Base-by-base conservation (phyloP, 2,888 invertebrate genomes). In the Drosophila nr. medialis region DNA sequence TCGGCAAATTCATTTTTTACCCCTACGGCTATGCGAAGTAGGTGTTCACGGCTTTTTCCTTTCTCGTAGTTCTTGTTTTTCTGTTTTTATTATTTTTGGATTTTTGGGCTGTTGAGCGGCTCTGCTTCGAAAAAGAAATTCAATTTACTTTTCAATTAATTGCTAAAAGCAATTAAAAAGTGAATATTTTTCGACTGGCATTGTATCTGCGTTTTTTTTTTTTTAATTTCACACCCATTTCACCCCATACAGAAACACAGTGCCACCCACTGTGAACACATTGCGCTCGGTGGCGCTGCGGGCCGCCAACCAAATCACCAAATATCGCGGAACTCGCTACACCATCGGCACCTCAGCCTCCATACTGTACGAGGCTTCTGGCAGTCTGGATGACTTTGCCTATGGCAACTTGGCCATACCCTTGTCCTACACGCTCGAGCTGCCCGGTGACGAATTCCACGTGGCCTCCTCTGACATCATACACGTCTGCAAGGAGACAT, bases 301-400 rank as follows among this genome's bases (percentile, higher is more conserved):
- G 60, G 93, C 92, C 64, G 92, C 92, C 74, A 90, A 86, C 68
- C 92, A 92, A 86, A 93, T 93, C 73, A 91, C 90, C 72, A 92
- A 90, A 83, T 92, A 93, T 77, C 58, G 89, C 91, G 73, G 92
- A 93, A 78, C 93, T 4, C 84, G 82, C 15, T 95, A 95, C 72
- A 89, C 92, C 1, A 94, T 94, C 54, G 95, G 95, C 4, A 94
- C 94, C 4, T 93, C 93, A 0, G 89, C 94, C 1, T 93, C 94
- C 18, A 90, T 95, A 8, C 93, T 94, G 77, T 95, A 95, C 75
- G 92, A 93, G 21, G 94, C 95, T 38, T 91, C 92, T 50, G 96
- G 96, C 42, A 95, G 95, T 42, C 93, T 95, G 76, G 95, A 95
- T 86, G 96, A 96, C 85, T 96, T 94, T 91, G 95, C 95, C 32